Base-by-base conservation (phyloP, 2,888 invertebrate genomes). In the Autographa pulchrina region DNA sequence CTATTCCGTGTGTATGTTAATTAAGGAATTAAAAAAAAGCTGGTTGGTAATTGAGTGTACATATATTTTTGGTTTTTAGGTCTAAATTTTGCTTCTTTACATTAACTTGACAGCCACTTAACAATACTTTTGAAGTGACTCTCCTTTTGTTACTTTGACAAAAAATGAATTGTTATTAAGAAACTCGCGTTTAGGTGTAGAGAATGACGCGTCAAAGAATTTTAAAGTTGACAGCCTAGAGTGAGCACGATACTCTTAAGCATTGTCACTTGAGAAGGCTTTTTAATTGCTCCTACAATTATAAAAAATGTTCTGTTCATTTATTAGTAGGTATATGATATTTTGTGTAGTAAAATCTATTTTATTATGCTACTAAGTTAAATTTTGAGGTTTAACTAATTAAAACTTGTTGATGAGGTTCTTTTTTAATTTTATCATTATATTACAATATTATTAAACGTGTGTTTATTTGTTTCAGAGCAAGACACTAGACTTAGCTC, bases 401-500 rank as follows among this genome's bases (percentile, higher is more conserved):
- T 25, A 25, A 25, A 25, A 25, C 25, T 25, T 25, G 3, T 2
- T 25, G 25, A 25, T 3, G 2, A 25, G 25, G 25, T 52, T 63
- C 18, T 52, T 63, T 25, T n/a, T 7, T 25, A 25, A 2, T 25
- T 2, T 25, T 25, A 2, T 25, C 3, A 2, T 25, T 25, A 25
- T 25, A 25, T 25, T 25, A 25, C 25, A 25, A 25, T 25, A 3
- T 25, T 1, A 25, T 25, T 35, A 48, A 0, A 20, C n/a, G 5
- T 13, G 18, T 62, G 77, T 31, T 83, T 65, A 20, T 84, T 93
- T 92, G 91, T 96, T 95, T 81, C 94, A 96, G 96, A 95, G 93
- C 74, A 96, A 96, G 85, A 96, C 96, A 63, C 90, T 96, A 86
- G 96, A 96, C 81, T 92, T 96, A 87, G 96, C 96, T 74, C 92